A percentile compares a stretch with the other conserved stretches of the same genome.
Evolutionary conservation across 2,888 invertebrate species (phyloP).

Genomic region (Sinopyrophorus schimmeli): DNA sequence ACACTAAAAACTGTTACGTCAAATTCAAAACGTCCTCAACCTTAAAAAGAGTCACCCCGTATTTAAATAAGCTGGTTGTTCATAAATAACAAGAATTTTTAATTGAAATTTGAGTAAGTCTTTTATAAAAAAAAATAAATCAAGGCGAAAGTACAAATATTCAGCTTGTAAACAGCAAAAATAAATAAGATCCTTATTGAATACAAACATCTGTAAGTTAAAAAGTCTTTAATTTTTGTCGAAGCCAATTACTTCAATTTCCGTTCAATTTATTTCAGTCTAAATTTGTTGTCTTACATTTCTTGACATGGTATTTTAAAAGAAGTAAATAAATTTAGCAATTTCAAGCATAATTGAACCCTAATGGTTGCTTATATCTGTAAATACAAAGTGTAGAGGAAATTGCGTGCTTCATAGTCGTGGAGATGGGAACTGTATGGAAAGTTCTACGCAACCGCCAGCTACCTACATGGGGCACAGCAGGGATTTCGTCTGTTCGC

Average conservation of each 20-base stretch:
- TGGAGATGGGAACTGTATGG: constrained; percentile 29
- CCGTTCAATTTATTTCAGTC: constrained; percentile 14
- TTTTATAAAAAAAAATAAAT: no score
- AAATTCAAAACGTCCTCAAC: no score
- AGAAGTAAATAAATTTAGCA: constrained; percentile 44
- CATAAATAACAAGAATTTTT: no score
- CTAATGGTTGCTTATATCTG: constrained; percentile 45
- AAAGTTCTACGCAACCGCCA: constrained; percentile 24
- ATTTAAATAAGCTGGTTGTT: no score
- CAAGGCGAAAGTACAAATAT: no score
- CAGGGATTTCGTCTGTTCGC: constrained; percentile 34
- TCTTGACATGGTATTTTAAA: constrained; percentile 31
- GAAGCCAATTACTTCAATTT: constrained; percentile 10
- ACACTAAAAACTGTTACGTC: no score
- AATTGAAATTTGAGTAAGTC: no score
- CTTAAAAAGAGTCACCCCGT: no score
- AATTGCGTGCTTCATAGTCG: constrained; percentile 32
- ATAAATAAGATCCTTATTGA: no score
- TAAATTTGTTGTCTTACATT: constrained; percentile 12
- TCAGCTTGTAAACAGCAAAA: no score
- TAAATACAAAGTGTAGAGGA: constrained; percentile 42
- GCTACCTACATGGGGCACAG: constrained; percentile 29
- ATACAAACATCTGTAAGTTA: no score
- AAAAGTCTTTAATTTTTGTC: not conserved
- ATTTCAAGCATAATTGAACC: constrained; percentile 47